Base-by-base conservation (phyloP, 1,140 invertebrate species). In the Hyposmocoma kahamanoa region DNA sequence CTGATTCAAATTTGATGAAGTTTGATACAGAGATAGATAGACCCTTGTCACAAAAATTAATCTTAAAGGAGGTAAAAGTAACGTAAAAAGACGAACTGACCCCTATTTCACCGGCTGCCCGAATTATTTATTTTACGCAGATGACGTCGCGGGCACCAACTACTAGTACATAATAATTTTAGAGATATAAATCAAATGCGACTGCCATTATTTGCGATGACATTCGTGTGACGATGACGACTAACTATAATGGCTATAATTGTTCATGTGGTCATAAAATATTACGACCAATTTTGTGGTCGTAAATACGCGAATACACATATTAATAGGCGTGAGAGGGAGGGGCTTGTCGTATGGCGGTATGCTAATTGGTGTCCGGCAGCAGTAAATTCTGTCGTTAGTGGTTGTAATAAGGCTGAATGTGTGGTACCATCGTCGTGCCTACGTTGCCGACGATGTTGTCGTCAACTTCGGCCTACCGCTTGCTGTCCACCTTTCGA, bases 291-390 rank as follows among this genome's bases (percentile, higher is more conserved):
- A 62, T 66, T 58, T 50, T 34, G 19, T 19, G 46, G 36, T 55
- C 49, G 45, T 67, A 61, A 67, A 71, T 61, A 52, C 11, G 43
- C 18, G 47, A 50, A 52, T 42, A 42, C 50, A 50, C 20, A 48
- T 50, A 30, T 21, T 22, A 39, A 36, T 13, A 19, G 30, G 34
- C 36, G 48, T 19, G 18, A 38, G 52, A n/a, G 41, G 32, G 32
- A 38, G 47, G n/a, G 26, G 22, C n/a, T n/a, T n/a, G n/a, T n/a
- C n/a, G n/a, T n/a, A 20, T 22, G 42, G 46, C 36, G 65, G 67
- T 52, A 73, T 68, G 62, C 55, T 61, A 70, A 73, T 73, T 57
- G 67, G 11, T 53, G 57, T 59, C 54, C 50, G 53, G 42, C 42
- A 56, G 22, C 47, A 45, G 52, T 61, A 56, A 55, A 62, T 38